phyloP scores from a whole-genome alignment of 2,888 invertebrate species.

The Aphidius colemani region DNA sequence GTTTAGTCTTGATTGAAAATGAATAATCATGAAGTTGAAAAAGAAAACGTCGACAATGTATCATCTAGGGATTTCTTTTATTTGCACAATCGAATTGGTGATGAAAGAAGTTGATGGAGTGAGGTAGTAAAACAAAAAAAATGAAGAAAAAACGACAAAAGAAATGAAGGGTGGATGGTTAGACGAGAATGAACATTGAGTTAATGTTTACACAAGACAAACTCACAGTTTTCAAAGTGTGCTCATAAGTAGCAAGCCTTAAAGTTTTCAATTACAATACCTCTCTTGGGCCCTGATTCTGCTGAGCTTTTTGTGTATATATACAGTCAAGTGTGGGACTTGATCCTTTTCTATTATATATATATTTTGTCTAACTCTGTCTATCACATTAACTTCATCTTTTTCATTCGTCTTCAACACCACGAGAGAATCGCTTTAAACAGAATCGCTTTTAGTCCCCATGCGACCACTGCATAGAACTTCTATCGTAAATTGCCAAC shows the following conservation, averaged over 20 bases:
- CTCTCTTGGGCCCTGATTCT: constrained; percentile 6
- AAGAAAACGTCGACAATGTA: background rate
- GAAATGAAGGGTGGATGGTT: background rate
- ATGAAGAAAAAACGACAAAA: background rate
- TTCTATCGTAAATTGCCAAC: constrained; percentile 37
- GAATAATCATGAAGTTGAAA: background rate
- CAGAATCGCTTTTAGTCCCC: constrained; percentile 29
- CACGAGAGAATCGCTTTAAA: constrained; percentile 25
- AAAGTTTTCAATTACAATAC: constrained; percentile 30
- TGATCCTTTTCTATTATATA: background rate
- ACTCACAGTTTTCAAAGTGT: background rate
- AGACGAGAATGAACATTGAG: background rate
- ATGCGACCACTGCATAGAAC: constrained; percentile 28
- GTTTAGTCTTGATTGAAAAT: background rate
- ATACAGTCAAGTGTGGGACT: background rate
- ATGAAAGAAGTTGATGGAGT: background rate
- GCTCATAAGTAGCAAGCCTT: constrained; percentile 21
- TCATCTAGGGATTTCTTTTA: constrained; percentile 5
- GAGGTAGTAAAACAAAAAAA: background rate
- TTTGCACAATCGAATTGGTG: background rate
- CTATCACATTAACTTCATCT: constrained; percentile 17
- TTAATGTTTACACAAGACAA: constrained; percentile 16
- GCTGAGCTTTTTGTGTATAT: too few species aligned
- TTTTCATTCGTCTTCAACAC: constrained; percentile 14
- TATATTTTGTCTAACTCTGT: background rate